A percentile compares a stretch with the other conserved stretches of the same genome.
Evolutionary conservation across 2,797 vertebrate genomes (phyloP).

Genomic region (Neolamprologus multifasciatus): DNA sequence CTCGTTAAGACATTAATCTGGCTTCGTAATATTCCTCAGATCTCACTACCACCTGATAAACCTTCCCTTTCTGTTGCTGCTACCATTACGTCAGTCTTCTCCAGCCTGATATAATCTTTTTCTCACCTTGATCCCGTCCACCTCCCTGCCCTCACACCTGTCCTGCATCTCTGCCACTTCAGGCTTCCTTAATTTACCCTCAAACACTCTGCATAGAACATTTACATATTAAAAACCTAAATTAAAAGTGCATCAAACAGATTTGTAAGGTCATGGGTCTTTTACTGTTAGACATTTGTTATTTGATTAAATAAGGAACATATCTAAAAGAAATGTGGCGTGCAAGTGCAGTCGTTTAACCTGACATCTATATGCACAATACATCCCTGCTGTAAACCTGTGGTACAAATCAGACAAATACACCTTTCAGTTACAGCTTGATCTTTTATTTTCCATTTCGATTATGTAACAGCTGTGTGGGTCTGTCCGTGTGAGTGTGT

Average conservation of each 20-base stretch:
- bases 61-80: background rate
- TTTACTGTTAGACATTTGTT: background rate
- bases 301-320: background rate
- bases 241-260: background rate
- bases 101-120: background rate
- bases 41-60: background rate
- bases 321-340: background rate
- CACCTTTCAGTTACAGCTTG: conserved; percentile 74
- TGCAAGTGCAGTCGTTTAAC: background rate
- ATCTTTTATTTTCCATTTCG: conserved; percentile 92
- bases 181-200: background rate
- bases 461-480: conserved; percentile 78
- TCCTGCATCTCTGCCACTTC: background rate
- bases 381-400: background rate
- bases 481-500: conserved; percentile 73
- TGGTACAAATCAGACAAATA: background rate
- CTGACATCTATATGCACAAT: background rate
- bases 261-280: background rate
- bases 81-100: background rate
- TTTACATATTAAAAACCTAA: background rate
- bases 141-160: background rate
- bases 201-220: background rate
- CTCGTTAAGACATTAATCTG: background rate
- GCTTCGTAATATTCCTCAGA: background rate
- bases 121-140: background rate